Conservation (phyloP, 1,140 invertebrate genomes). For the Daktulosphaira vitifoliae region DNA sequence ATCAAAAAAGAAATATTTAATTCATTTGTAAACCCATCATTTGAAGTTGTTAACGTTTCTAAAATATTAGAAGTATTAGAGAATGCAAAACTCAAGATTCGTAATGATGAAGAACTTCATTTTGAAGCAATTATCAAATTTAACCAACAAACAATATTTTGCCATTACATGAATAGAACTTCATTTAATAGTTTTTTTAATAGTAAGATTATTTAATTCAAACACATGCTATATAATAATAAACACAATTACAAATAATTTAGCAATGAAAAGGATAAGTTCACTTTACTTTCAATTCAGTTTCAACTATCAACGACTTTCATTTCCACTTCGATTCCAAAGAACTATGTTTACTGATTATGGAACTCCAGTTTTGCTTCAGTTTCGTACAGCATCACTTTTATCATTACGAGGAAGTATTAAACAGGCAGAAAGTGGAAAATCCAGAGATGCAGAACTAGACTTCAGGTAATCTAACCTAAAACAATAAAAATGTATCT, state of each 20-base stretch:
- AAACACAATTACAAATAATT: too few species aligned
- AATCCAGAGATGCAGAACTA: constrained; percentile 49
- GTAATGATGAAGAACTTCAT: constrained; percentile 47
- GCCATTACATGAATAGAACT: constrained; percentile 50
- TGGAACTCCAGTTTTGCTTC: constrained; percentile 47
- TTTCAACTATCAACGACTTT: constrained; percentile 48
- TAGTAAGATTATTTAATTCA: not conserved
- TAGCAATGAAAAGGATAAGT: constrained; percentile 43
- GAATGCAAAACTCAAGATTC: not conserved
- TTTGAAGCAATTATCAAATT: constrained; percentile 51
- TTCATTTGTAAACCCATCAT: not conserved
- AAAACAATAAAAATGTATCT: too few species aligned
- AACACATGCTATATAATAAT: too few species aligned
- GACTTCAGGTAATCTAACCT: constrained; percentile 46
- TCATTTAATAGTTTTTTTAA: constrained; percentile 44
- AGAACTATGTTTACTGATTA: constrained; percentile 47
- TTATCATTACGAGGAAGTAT: constrained; percentile 39
- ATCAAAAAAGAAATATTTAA: constrained; percentile 11
- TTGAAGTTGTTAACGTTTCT: not conserved
- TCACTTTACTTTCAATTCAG: constrained; percentile 47
- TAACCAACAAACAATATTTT: constrained; percentile 51
- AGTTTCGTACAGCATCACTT: constrained; percentile 37
- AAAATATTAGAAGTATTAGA: constrained; percentile 45
- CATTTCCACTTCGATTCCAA: constrained; percentile 46
- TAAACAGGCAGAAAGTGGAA: constrained; percentile 40